phyloP scores from a whole-genome alignment of 2,797 vertebrate species.

The Bufotes viridis region DNA sequence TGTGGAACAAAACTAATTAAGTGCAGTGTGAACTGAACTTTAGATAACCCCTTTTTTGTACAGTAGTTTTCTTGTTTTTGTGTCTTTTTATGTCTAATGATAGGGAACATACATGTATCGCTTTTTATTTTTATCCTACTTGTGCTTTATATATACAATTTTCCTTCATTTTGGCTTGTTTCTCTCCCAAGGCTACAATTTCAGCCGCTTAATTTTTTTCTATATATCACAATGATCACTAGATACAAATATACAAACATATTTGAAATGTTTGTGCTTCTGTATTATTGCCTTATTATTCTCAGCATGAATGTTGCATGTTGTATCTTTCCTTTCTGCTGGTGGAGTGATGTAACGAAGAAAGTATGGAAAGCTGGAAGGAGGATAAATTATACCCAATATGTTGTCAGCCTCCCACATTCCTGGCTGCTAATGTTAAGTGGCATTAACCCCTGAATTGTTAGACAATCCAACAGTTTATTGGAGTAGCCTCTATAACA shows the following conservation, averaged over 20 bases:
- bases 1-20: no score
- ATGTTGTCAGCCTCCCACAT: conserved; percentile 7
- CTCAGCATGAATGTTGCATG: neutral
- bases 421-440: conserved; percentile 36
- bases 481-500: neutral
- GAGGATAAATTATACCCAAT: conserved; percentile 13
- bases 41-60: neutral
- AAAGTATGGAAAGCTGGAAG: conserved; percentile 39
- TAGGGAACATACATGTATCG: neutral
- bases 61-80: neutral
- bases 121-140: neutral
- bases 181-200: neutral
- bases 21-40: neutral
- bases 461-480: neutral
- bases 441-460: conserved; percentile 21
- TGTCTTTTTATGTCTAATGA: neutral
- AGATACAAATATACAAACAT: neutral
- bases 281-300: neutral
- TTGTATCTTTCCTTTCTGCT: neutral
- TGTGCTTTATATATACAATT: neutral
- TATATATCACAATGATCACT: neutral
- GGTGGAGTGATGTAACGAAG: conserved; percentile 28
- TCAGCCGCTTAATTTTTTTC: neutral
- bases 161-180: neutral
- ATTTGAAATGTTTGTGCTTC: neutral